Base-by-base conservation (phyloP, 2,113 vertebrate species). In the Phrynosoma platyrhinos region DNA sequence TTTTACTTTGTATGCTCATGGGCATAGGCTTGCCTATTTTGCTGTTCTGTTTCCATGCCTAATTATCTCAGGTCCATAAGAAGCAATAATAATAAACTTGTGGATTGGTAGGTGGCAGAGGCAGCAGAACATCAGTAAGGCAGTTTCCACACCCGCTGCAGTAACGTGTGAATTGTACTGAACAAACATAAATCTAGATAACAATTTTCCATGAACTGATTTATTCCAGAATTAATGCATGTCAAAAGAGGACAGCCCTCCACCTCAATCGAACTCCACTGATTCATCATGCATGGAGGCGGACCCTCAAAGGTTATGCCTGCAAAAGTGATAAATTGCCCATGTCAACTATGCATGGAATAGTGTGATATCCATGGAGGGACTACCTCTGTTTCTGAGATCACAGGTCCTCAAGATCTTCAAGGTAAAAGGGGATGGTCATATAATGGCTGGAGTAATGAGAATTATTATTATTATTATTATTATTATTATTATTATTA, bases 171-270 rank as follows among this genome's bases (percentile, higher is more conserved):
- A 40, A 69, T 68, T 64, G 16, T 83, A n/a, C 4, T 30, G 66
- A 64, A 64, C 62, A 64, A 83, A 71, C 42, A 10, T 69, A 79
- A 92, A 82, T 76, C 92, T 27, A 66, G 82, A 90, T 85, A 89
- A 90, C 85, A 52, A 71, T 84, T 85, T 66, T 7, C 86, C 76
- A 88, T 72, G 82, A 92, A 83, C 76, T 42, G 16, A 12, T 75
- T 8, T 42, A 88, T 76, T 74, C 86, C 89, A 90, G 87, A 30
- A 75, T 89, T 89, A 69, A 68, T 13, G 8, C 58, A 68, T 1
- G 36, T 47, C 62, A 64, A 64, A 64, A 64, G 12, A 14, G 62
- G 47, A 47, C 4, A 47, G 47, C 47, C 47, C 47, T 7, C 47
- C 47, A 47, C 47, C 47, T 47, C 47, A 47, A 6, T 47, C 47